phyloP scores from a whole-genome alignment of 1,140 invertebrate species.

The Leguminivora glycinivorella region DNA sequence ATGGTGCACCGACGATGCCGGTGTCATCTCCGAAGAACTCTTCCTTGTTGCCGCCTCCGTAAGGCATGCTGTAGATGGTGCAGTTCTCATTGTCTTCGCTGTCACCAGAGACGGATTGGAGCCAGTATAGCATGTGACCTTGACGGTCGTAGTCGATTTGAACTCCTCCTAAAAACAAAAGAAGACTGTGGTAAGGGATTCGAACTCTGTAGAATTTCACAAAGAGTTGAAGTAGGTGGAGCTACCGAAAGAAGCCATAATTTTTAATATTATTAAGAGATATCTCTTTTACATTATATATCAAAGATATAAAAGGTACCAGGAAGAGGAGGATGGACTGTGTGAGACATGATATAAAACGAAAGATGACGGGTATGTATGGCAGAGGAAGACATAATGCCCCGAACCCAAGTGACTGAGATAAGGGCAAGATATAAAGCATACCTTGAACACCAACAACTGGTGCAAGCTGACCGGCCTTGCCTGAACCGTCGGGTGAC shows the following conservation, averaged over 20 bases:
- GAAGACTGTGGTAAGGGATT: not conserved
- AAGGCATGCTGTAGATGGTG: conserved; percentile 90
- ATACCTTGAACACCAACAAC: conserved; percentile 92
- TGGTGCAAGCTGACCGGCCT: conserved; percentile 89
- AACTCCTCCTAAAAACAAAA: conserved; percentile 80
- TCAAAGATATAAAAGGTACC: too few species aligned
- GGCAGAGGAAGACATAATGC: too few species aligned
- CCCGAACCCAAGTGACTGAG: too few species aligned
- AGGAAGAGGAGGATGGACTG: too few species aligned
- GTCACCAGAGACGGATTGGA: conserved; percentile 86
- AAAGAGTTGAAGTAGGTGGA: too few species aligned
- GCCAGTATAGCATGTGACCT: conserved; percentile 90
- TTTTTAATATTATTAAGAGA: too few species aligned
- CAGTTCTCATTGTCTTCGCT: conserved; percentile 87
- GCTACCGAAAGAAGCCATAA: too few species aligned
- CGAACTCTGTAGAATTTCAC: too few species aligned
- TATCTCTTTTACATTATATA: too few species aligned
- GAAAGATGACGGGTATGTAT: too few species aligned
- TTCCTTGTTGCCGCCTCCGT: conserved; percentile 92
- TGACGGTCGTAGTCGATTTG: conserved; percentile 95
- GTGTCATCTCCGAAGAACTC: conserved; percentile 89
- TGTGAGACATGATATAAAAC: too few species aligned
- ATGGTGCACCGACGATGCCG: conserved; percentile 94
- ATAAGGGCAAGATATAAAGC: not conserved
- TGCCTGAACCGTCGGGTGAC: conserved; percentile 86